Conservation (phyloP, 2,888 invertebrate species). For the Pherbina coryleti region DNA sequence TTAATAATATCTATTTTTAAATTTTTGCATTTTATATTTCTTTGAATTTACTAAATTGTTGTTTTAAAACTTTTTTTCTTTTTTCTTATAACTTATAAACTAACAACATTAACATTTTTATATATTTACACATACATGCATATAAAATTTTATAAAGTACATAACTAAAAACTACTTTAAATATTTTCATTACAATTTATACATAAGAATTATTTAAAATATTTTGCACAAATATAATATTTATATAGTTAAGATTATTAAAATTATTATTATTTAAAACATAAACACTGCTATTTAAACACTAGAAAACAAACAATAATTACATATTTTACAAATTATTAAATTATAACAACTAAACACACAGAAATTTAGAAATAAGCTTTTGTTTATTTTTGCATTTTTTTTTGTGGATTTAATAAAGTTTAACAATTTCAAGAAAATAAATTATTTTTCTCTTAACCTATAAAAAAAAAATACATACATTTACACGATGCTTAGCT, state of each 20-base stretch:
- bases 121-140: neutral
- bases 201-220: neutral
- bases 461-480: neutral
- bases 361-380: neutral
- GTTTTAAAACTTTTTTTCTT: neutral
- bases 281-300: slow-evolving; percentile 3
- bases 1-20: neutral
- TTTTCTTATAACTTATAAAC: neutral
- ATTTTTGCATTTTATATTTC: slow-evolving; percentile 9
- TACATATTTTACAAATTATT: slow-evolving; percentile 23
- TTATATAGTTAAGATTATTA: too few species aligned
- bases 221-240: neutral
- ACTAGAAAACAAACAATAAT: slow-evolving; percentile 37
- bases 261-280: neutral
- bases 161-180: slow-evolving; percentile 7
- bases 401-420: neutral
- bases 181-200: neutral
- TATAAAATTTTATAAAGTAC: neutral
- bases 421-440: neutral
- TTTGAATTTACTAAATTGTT: slow-evolving; percentile 8
- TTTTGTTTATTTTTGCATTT: neutral
- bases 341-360: slow-evolving; percentile 12
- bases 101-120: slow-evolving; percentile 18
- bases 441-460: neutral
- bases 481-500: neutral